Evolutionary conservation across 2,797 vertebrate genomes (phyloP).

Genomic region (Chrosomus eos): DNA sequence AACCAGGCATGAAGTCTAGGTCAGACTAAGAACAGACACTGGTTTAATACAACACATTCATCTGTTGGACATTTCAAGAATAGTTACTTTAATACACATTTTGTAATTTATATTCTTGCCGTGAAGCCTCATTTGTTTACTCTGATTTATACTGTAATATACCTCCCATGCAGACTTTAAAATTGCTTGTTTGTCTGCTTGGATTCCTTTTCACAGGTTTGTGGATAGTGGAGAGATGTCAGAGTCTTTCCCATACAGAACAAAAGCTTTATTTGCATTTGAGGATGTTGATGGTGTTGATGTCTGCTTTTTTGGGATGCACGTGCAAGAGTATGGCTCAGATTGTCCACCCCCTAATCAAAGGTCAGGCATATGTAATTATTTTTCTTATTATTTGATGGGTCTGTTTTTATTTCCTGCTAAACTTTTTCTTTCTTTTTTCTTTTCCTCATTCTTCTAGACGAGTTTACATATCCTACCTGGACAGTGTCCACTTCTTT

Average conservation of each 20-base stretch:
- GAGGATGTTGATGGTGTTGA: constrained; percentile 96
- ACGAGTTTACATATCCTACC: constrained; percentile 97
- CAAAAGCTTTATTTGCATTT: constrained; percentile 98
- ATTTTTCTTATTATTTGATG: neutral
- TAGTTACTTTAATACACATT: neutral
- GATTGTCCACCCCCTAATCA: constrained; percentile 98
- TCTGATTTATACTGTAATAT: neutral
- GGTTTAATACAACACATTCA: neutral
- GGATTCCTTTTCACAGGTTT: constrained; percentile 79
- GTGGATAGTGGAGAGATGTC: constrained; percentile 98
- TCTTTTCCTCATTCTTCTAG: constrained; percentile 66
- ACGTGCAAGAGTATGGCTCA: constrained; percentile 97
- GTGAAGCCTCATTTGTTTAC: neutral
- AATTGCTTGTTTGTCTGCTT: neutral
- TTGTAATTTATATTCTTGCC: neutral
- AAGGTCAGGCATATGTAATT: constrained; percentile 76
- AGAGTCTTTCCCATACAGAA: constrained; percentile 96
- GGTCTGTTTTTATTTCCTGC: neutral
- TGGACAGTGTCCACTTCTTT: constrained; percentile 99
- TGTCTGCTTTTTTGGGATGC: constrained; percentile 98
- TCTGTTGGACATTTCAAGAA: neutral
- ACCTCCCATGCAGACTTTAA: neutral
- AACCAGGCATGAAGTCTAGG: constrained; percentile 99
- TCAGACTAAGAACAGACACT: constrained; percentile 57
- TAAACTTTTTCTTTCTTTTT: neutral